A percentile compares a stretch with the other conserved stretches of the same genome.
Evolutionary conservation across 2,888 invertebrate genomes (phyloP).

Genomic region (Stenurella melanura): DNA sequence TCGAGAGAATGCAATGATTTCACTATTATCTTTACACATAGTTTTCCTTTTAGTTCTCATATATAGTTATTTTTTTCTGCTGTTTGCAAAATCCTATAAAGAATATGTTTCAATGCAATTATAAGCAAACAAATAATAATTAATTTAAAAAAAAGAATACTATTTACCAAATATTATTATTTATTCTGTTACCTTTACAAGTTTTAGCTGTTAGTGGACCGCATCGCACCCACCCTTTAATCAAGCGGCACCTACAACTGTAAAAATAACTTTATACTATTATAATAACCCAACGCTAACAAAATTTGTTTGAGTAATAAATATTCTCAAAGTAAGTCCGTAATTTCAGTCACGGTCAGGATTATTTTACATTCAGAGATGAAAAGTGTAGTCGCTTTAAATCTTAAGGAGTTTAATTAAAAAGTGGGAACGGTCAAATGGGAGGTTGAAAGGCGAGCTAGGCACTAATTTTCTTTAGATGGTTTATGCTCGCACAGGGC

Average conservation of each 20-base stretch:
- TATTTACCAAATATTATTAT: too few relatives aligned
- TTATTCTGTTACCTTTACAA: too few relatives aligned
- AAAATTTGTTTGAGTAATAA: constrained; percentile 22
- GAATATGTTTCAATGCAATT: too few relatives aligned
- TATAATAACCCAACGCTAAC: constrained; percentile 11
- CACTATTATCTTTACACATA: too few relatives aligned
- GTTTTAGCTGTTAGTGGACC: too few relatives aligned
- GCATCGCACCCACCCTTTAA: not conserved
- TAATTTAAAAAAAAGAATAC: too few relatives aligned
- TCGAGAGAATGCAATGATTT: too few relatives aligned
- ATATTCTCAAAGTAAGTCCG: constrained; percentile 18
- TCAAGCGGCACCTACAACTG: not conserved
- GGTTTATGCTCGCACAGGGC: constrained; percentile 23
- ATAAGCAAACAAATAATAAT: too few relatives aligned
- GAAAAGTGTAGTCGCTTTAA: constrained; percentile 31
- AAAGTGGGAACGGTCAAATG: constrained; percentile 37
- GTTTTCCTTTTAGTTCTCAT: too few relatives aligned
- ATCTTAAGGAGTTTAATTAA: constrained; percentile 37
- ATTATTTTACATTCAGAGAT: constrained; percentile 31
- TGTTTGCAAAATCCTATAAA: too few relatives aligned
- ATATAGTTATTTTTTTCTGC: too few relatives aligned
- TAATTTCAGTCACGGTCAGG: constrained; percentile 24
- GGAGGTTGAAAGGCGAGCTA: constrained; percentile 35
- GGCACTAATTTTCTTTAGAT: constrained; percentile 37
- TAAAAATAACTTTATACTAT: not conserved